These are phyloP conservation scores for Salvelinus namaycush DNA, from an alignment of 2,113 vertebrate genomes.

Conservation along the genomic window DNA sequence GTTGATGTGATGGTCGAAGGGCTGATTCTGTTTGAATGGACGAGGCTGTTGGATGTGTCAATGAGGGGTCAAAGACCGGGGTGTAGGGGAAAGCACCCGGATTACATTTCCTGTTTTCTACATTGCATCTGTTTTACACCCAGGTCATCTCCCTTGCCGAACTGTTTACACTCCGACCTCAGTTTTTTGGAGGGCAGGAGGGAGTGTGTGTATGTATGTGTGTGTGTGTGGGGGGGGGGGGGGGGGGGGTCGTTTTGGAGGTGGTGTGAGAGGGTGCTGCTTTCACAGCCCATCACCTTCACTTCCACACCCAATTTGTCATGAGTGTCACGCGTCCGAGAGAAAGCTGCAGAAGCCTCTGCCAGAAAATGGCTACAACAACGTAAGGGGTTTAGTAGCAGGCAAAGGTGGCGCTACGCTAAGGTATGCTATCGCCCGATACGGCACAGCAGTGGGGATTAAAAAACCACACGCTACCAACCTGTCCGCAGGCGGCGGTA, in stretches of 20 bases:
- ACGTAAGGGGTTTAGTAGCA: conserved; percentile 59
- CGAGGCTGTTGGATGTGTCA: neutral
- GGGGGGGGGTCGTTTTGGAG: neutral
- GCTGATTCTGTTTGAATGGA: neutral
- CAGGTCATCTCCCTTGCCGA: conserved; percentile 74
- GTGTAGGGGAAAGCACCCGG: conserved; percentile 68
- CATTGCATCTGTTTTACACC: conserved; percentile 79
- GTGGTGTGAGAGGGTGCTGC: conserved; percentile 65
- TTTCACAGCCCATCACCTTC: conserved; percentile 86
- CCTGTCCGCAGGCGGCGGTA: too few species aligned
- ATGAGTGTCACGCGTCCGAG: conserved; percentile 86
- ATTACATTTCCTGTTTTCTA: conserved; percentile 80
- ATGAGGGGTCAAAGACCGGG: conserved; percentile 66
- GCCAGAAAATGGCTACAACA: conserved; percentile 83
- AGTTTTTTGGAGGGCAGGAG: neutral
- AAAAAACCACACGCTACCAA: neutral
- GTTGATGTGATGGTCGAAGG: conserved; percentile 7
- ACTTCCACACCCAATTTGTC: conserved; percentile 86
- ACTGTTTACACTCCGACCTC: conserved; percentile 36
- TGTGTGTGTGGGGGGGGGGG: conserved; percentile 39
- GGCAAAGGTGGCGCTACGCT: neutral
- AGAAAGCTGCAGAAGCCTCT: conserved; percentile 75
- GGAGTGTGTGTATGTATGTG: too few species aligned
- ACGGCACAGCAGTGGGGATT: conserved; percentile 52
- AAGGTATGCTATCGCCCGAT: neutral